These are phyloP conservation scores for Epinotia brunnichana DNA, from an alignment of 2,888 invertebrate species.

Conservation along the genomic window DNA sequence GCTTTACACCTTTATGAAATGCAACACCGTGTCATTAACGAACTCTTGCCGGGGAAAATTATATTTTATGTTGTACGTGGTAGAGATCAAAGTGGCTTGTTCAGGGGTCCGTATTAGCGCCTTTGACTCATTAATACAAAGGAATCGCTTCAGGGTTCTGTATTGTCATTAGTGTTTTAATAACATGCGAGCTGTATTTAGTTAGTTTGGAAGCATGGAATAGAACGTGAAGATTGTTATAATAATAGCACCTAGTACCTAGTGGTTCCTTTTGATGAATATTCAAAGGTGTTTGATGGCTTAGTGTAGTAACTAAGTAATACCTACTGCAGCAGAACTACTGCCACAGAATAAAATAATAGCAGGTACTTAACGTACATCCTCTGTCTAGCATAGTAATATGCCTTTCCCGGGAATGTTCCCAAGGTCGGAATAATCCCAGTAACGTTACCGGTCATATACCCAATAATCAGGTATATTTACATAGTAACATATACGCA, in stretches of 20 bases:
- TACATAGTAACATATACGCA: no score
- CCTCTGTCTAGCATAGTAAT: no score
- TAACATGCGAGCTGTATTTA: slow-evolving; percentile 47
- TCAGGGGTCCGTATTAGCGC: slow-evolving; percentile 51
- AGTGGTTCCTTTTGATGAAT: neutral
- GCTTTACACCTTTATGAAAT: slow-evolving; percentile 45
- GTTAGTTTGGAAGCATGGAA: slow-evolving; percentile 5
- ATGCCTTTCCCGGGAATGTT: no score
- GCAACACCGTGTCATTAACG: slow-evolving; percentile 40
- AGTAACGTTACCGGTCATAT: no score
- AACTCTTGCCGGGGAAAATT: neutral
- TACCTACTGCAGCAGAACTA: no score
- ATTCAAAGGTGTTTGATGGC: neutral
- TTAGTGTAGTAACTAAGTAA: neutral
- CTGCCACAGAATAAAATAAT: no score
- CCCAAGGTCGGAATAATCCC: no score
- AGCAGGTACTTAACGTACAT: no score
- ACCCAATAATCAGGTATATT: no score
- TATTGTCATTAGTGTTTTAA: slow-evolving; percentile 57
- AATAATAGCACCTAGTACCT: slow-evolving; percentile 1
- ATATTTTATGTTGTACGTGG: neutral
- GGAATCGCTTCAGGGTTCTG: slow-evolving; percentile 55
- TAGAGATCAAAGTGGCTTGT: slow-evolving; percentile 17
- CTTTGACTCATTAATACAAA: slow-evolving; percentile 59
- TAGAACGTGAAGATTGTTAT: slow-evolving; percentile 1